Evolutionary conservation across 1,140 invertebrate genomes (phyloP).

Genomic region (Bemisia tabaci): DNA sequence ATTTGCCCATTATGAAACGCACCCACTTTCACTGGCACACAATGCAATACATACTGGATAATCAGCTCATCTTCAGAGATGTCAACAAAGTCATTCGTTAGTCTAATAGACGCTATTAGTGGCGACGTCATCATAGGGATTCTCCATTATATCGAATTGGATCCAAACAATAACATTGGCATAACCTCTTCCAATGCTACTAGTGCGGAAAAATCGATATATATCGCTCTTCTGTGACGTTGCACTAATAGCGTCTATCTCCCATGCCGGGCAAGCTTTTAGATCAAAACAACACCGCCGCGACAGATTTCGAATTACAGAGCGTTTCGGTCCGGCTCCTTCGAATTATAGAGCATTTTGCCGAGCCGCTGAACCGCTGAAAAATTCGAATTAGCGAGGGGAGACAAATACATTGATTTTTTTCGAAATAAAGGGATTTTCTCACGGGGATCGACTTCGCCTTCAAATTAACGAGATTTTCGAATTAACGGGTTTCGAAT

Average conservation of each 20-base stretch:
- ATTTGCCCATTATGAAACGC: background rate
- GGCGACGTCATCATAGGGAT: background rate
- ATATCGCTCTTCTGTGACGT: too few relatives aligned
- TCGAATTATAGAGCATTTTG: background rate
- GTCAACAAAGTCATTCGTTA: too few relatives aligned
- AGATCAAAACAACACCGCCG: background rate
- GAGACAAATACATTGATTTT: background rate
- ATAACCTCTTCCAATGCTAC: too few relatives aligned
- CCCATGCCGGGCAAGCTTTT: background rate
- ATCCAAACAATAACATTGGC: too few relatives aligned
- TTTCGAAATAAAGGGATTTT: background rate
- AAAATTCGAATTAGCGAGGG: background rate
- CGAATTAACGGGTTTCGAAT: background rate
- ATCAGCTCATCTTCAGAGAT: background rate
- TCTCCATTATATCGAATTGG: background rate
- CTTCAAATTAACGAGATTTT: background rate
- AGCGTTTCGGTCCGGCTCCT: background rate
- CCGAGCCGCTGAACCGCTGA: background rate
- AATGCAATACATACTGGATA: background rate
- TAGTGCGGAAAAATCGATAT: too few relatives aligned
- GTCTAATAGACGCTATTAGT: too few relatives aligned
- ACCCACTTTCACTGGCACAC: background rate
- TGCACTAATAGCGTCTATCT: too few relatives aligned
- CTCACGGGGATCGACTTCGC: background rate
- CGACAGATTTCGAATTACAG: background rate